phyloP scores from a whole-genome alignment of 2,113 vertebrate genomes.

The Tylochromis polylepis region DNA sequence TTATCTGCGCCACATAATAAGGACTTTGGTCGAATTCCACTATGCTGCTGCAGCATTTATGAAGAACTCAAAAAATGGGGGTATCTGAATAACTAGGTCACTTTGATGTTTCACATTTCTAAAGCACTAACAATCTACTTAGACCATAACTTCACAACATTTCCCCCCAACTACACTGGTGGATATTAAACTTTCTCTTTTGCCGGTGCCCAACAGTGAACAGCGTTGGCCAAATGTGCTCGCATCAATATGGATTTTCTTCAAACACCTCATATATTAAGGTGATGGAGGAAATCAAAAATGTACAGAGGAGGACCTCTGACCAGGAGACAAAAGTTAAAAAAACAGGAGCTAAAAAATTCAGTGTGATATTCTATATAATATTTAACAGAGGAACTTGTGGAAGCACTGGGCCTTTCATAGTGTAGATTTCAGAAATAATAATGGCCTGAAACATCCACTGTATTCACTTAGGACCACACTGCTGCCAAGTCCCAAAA shows the following conservation, averaged over 20 bases:
- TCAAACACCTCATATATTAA: background rate
- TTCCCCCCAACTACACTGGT: background rate
- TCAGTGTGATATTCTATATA: background rate
- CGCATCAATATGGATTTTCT: background rate
- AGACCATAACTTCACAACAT: slow-evolving; percentile 42
- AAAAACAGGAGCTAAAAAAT: background rate
- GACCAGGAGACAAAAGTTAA: background rate
- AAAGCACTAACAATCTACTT: slow-evolving; percentile 61
- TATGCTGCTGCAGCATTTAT: slow-evolving; percentile 34
- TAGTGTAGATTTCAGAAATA: slow-evolving; percentile 12
- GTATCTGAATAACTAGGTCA: slow-evolving; percentile 58
- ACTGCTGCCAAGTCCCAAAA: background rate
- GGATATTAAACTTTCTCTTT: slow-evolving; percentile 8
- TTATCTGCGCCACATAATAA: slow-evolving; percentile 35
- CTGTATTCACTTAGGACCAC: background rate
- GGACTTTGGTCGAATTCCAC: slow-evolving; percentile 34
- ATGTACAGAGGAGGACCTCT: background rate
- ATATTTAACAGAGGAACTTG: background rate
- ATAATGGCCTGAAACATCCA: background rate
- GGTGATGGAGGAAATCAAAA: background rate
- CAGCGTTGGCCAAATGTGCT: background rate
- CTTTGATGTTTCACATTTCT: slow-evolving; percentile 58
- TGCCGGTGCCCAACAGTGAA: background rate
- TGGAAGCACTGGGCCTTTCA: background rate
- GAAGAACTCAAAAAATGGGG: slow-evolving; percentile 37